Base-by-base conservation (phyloP, 2,888 invertebrate species). In the Diarsia mendica region DNA sequence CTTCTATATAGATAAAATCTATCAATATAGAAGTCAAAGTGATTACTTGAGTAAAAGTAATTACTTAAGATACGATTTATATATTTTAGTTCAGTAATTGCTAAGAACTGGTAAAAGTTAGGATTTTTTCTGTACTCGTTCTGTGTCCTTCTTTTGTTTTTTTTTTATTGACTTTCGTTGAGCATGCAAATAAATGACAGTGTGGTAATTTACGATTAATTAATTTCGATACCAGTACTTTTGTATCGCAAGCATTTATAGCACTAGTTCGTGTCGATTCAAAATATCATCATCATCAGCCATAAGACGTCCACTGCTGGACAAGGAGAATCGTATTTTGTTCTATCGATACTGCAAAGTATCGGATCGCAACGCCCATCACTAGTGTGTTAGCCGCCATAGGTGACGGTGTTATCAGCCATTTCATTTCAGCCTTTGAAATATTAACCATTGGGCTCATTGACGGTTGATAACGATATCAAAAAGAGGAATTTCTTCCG, bases 391-490 rank as follows among this genome's bases (percentile, higher is more conserved):
- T 61, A 46, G 20, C 72, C 80, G 49, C 77, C 79, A 77, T 68
- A 87, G 87, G 84, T 87, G 85, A 78, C 67, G 79, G 80, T 76
- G 78, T 80, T 87, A 87, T 87, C 86, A 76, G 33, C 28, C 46
- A 69, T 83, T 83, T 80, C 81, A 80, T 83, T 83, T 80, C 80
- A 77, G 72, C 69, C 48, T 18, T 64, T 78, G 70, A 82, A 53
- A 84, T 84, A 82, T 76, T 72, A 80, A 60, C 81, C 73, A 80
- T 84, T 77, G 60, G 55, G 44, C 18, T 74, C 64, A 74, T 84
- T 81, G 69, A 61, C 80, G 84, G 66, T 71, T 75, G 87, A 87
- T 85, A 87, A 73, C 61, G 67, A 39, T 85, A 86, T 87, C 87
- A 77, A 10, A 77, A 10, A 65, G 55, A 51, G 39, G 82, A 75